Conservation (phyloP, 2,888 invertebrate species). For the Lordiphosa fenestrarum region DNA sequence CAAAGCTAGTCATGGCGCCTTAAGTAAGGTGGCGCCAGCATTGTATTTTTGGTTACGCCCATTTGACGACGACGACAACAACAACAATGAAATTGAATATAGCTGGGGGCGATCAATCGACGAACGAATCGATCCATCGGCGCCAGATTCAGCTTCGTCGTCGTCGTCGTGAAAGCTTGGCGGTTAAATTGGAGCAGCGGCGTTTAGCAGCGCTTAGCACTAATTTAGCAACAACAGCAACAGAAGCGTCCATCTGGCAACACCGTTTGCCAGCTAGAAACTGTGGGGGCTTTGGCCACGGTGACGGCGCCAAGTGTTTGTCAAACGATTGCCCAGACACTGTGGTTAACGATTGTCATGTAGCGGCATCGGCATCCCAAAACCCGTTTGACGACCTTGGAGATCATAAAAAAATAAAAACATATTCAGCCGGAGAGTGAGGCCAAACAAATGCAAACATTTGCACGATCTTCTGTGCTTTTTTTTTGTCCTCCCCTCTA, state of each 20-base stretch:
- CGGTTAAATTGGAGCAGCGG: conserved; percentile 69
- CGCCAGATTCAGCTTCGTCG: conserved; percentile 24
- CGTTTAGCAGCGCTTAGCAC: conserved; percentile 70
- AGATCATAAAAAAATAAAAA: conserved; percentile 62
- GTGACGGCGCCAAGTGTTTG: conserved; percentile 72
- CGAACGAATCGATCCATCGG: conserved; percentile 18
- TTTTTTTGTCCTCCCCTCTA: conserved; percentile 3
- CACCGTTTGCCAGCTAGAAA: conserved; percentile 35
- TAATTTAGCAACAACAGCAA: conserved; percentile 56
- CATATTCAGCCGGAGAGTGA: conserved; percentile 16
- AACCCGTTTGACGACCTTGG: conserved; percentile 79
- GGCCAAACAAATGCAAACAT: conserved; percentile 66
- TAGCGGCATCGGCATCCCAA: conserved; percentile 28
- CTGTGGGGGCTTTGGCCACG: conserved; percentile 9
- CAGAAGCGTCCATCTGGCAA: conserved; percentile 41
- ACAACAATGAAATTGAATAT: conserved; percentile 48
- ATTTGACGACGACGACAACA: conserved; percentile 53
- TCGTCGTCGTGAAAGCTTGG: conserved; percentile 49
- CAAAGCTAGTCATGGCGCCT: conserved; percentile 61
- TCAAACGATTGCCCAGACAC: conserved; percentile 64
- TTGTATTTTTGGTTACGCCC: conserved; percentile 74
- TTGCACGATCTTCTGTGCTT: conserved; percentile 17
- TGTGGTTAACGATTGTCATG: conserved; percentile 68
- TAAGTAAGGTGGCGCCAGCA: conserved; percentile 77
- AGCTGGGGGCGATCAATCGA: conserved; percentile 31